Percentiles rank a stretch among this genome's conserved stretches.
Conservation (phyloP, 1,140 invertebrate species). For the Drosophila nannoptera region DNA sequence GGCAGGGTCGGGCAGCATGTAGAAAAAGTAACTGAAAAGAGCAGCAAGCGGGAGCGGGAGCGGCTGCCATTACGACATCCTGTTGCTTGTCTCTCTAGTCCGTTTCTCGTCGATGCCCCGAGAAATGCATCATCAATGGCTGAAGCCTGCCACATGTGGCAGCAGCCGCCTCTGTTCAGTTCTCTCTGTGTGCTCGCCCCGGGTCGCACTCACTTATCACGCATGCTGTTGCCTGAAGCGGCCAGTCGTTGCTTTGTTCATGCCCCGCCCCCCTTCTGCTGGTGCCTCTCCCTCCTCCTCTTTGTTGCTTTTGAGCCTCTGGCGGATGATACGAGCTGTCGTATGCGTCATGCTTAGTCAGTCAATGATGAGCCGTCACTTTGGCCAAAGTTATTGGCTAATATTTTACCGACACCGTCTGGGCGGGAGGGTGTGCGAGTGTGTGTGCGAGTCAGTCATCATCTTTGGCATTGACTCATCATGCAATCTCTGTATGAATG, state of each 20-base stretch:
- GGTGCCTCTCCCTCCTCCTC: constrained; percentile 18
- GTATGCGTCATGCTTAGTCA: constrained; percentile 60
- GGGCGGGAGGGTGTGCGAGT: not conserved
- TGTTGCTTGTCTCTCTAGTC: constrained; percentile 17
- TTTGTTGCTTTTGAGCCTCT: constrained; percentile 1
- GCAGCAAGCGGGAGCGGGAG: constrained; percentile 3
- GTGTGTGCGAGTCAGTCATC: constrained; percentile 13
- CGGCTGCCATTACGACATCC: constrained; percentile 14
- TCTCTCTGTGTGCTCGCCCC: constrained; percentile 5
- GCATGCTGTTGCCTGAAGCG: constrained; percentile 19
- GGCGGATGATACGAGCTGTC: constrained; percentile 34
- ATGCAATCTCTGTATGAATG: not conserved
- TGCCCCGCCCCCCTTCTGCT: not conserved
- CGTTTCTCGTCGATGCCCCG: constrained; percentile 25
- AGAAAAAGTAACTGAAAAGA: constrained; percentile 43
- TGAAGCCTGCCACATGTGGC: constrained; percentile 3
- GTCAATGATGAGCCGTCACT: constrained; percentile 33
- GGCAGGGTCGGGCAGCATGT: too few species aligned
- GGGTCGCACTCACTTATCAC: constrained; percentile 34
- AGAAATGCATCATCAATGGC: constrained; percentile 73
- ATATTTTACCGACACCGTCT: constrained; percentile 19
- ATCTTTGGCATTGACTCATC: constrained; percentile 7
- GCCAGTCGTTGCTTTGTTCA: not conserved
- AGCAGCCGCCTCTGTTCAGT: not conserved
- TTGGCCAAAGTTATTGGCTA: constrained; percentile 29